Base-by-base conservation (phyloP, 2,113 vertebrate species). In the Neotragus moschatus region DNA sequence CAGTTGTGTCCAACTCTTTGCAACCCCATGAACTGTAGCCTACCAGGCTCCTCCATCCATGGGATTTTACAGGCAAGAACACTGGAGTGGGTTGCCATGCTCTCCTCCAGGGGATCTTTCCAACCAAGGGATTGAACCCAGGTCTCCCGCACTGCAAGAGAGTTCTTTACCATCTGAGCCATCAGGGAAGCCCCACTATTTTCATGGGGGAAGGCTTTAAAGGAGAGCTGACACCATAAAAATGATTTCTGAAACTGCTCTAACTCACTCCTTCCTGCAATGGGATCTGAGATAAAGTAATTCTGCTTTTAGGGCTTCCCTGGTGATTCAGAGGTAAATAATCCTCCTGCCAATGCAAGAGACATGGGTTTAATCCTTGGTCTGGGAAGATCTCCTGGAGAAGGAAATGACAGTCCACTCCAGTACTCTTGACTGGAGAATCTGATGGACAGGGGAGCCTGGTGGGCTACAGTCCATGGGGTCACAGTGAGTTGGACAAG, bases 141-240 rank as follows among this genome's bases (percentile, higher is more conserved):
- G n/a, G 8, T 70, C n/a, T 70, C 17, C 9, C 0, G 0, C 63
- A 23, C 5, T 36, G 17, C n/a, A 11, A n/a, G n/a, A 0, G 4
- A 36, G 36, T 36, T 36, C n/a, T 36, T 70, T 70, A 70, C 63
- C 63, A 70, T 6, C n/a, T 36, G 63, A 21, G 63, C n/a, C 43
- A 9, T 15, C 7, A 30, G 7, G 43, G 14, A 77, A 77, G 14
- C 26, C 75, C 5, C 49, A 56, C 5, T 56, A 36, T 13, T 80
- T 53, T 96, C 84, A 84, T 14, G 6, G 12, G 39, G 17, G 21
- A 91, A 79, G 15, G 9, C 26, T 49, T 88, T 80, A 70, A 82
- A 84, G 23, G 16, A 88, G 43, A 96, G 25, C 51, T 58, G 23
- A 45, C 9, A 19, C 61, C 23, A 61, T 53, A 80, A 56, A 81